phyloP scores from a whole-genome alignment of 2,888 invertebrate genomes.

The Leptopilina drosophilae region DNA sequence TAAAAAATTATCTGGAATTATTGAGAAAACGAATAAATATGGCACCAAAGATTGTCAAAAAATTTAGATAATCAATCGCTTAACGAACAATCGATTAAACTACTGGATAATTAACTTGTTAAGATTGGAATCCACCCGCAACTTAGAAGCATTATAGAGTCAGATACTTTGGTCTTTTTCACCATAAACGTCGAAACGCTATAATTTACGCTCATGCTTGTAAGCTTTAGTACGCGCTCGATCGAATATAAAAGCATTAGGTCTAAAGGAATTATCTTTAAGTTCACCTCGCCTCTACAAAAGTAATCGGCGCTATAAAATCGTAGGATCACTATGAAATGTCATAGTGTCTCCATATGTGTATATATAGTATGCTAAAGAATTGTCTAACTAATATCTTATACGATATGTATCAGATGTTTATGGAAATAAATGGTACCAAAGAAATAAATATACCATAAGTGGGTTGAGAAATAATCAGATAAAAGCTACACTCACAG shows the following conservation, averaged over 20 bases:
- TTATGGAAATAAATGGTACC: neutral
- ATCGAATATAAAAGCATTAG: conserved; percentile 44
- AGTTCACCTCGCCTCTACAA: conserved; percentile 20
- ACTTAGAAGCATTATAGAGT: neutral
- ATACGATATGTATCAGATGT: neutral
- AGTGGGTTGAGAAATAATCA: conserved; percentile 1
- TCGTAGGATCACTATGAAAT: conserved; percentile 26
- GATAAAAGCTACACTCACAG: neutral
- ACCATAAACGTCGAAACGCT: conserved; percentile 44
- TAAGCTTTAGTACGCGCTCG: conserved; percentile 19
- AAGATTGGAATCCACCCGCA: conserved; percentile 17
- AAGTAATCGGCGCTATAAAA: conserved; percentile 28
- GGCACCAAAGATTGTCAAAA: no score
- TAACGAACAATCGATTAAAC: neutral
- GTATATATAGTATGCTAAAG: conserved; percentile 4
- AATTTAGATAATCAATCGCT: neutral
- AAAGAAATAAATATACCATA: neutral
- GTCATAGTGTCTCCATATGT: conserved; percentile 6
- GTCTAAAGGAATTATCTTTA: conserved; percentile 43
- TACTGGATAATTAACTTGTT: conserved; percentile 2
- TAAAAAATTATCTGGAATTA: no score
- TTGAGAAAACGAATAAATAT: no score
- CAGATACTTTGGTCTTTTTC: conserved; percentile 41
- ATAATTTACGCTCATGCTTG: conserved; percentile 46
- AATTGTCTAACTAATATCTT: conserved; percentile 16